Conservation (phyloP, 2,113 vertebrate genomes). For the Phyllostomus hastatus region DNA sequence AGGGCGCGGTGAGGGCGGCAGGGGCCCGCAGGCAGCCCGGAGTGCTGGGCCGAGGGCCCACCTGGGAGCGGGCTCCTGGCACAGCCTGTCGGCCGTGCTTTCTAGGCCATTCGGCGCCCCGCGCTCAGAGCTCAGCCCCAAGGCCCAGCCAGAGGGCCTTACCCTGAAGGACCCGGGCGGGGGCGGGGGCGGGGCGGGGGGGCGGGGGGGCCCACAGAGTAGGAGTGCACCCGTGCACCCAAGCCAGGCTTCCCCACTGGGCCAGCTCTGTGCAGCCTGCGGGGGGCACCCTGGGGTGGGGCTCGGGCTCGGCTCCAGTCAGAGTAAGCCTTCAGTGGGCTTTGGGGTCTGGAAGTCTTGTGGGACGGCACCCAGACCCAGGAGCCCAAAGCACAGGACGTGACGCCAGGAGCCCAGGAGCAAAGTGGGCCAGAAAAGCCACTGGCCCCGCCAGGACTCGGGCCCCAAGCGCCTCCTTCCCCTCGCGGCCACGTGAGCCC, state of each 20-base stretch:
- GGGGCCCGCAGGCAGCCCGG: background rate
- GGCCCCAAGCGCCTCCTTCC: background rate
- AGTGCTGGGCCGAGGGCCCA: background rate
- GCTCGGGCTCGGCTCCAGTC: background rate
- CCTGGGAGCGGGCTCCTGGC: background rate
- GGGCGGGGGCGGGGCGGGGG: too few species aligned
- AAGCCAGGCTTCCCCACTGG: background rate
- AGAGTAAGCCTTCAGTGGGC: background rate
- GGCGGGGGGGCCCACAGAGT: too few species aligned
- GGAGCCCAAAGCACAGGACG: background rate
- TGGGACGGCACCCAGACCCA: rapidly evolving
- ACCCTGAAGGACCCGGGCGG: rapidly evolving
- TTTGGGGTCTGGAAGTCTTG: background rate
- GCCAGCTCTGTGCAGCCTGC: background rate
- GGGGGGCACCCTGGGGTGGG: rapidly evolving
- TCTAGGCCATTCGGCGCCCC: rapidly evolving
- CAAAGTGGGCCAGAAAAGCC: background rate
- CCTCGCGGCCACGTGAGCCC: rapidly evolving
- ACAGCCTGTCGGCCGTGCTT: rapidly evolving
- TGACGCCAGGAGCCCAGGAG: background rate
- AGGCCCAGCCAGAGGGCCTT: too few species aligned
- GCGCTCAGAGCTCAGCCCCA: background rate
- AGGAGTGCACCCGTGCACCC: background rate
- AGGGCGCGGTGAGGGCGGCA: background rate
- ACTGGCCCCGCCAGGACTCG: rapidly evolving